These are phyloP conservation scores for Brachionus manjavacas DNA, from an alignment of 1,140 invertebrate species.

Conservation along the genomic window DNA sequence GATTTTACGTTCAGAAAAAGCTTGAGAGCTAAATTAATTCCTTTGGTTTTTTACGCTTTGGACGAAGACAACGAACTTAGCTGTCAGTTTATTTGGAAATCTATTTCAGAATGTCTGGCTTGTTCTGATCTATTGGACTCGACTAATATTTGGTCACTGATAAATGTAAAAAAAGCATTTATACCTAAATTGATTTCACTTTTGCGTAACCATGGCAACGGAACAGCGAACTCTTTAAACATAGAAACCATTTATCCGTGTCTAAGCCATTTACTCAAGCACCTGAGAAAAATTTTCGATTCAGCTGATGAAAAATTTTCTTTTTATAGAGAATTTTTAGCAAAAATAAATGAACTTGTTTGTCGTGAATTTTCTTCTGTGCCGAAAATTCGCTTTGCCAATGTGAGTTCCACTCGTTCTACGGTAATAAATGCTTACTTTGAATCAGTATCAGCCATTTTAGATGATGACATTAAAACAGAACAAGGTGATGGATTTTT, in stretches of 20 bases:
- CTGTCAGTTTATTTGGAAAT: constrained; percentile 19
- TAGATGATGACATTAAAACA: background rate
- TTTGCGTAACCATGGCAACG: constrained; percentile 30
- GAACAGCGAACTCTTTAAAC: background rate
- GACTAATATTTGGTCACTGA: background rate
- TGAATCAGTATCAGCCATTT: background rate
- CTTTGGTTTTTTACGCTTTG: constrained; percentile 32
- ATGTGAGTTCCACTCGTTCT: background rate
- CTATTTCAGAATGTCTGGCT: background rate
- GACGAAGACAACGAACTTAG: constrained; percentile 9
- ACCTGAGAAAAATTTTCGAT: background rate
- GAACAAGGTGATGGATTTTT: background rate
- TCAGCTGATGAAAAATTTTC: background rate
- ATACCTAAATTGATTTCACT: constrained; percentile 27
- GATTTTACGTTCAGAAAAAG: background rate
- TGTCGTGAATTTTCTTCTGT: background rate
- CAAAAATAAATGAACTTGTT: constrained; percentile 6
- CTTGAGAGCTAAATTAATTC: background rate
- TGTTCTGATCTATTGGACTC: background rate
- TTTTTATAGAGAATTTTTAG: background rate
- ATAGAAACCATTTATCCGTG: constrained; percentile 17
- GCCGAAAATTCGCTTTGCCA: background rate
- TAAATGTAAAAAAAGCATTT: constrained; percentile 42
- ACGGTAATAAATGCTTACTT: background rate
- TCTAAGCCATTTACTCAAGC: background rate